phyloP scores from a whole-genome alignment of 2,888 invertebrate genomes.

The Chymomyza procnemis region DNA sequence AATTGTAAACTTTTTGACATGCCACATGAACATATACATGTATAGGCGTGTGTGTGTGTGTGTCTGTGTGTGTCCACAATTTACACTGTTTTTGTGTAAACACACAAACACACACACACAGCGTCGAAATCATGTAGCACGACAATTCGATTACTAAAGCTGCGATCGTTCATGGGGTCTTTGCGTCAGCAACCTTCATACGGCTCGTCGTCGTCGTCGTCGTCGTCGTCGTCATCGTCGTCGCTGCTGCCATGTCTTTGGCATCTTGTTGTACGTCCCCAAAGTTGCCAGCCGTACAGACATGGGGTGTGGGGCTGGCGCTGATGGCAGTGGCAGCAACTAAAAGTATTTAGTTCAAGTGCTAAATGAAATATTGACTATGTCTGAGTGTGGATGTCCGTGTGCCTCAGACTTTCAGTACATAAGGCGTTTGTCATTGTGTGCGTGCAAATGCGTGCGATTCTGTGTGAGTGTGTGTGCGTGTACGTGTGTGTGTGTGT shows the following conservation, averaged over 20 bases:
- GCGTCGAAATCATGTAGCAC: neutral
- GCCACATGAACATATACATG: neutral
- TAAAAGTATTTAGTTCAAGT: conserved; percentile 73
- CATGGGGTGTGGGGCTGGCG: neutral
- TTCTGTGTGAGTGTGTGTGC: neutral
- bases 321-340: conserved; percentile 49
- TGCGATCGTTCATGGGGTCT: neutral
- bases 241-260: conserved; percentile 20
- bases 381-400: conserved; percentile 32
- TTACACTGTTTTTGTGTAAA: neutral
- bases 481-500: neutral
- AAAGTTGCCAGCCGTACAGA: neutral
- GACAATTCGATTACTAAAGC: conserved; percentile 3
- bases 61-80: neutral
- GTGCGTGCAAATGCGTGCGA: too few species aligned
- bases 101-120: neutral
- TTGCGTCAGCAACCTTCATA: neutral
- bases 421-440: neutral
- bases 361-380: conserved; percentile 70
- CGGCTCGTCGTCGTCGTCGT: neutral
- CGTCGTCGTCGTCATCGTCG: conserved; percentile 17
- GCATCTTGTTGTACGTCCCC: conserved; percentile 19
- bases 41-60: neutral
- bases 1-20: conserved; percentile 25
- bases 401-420: neutral